Evolutionary conservation across 2,797 vertebrate genomes (phyloP).

Genomic region (Numenius phaeopus): DNA sequence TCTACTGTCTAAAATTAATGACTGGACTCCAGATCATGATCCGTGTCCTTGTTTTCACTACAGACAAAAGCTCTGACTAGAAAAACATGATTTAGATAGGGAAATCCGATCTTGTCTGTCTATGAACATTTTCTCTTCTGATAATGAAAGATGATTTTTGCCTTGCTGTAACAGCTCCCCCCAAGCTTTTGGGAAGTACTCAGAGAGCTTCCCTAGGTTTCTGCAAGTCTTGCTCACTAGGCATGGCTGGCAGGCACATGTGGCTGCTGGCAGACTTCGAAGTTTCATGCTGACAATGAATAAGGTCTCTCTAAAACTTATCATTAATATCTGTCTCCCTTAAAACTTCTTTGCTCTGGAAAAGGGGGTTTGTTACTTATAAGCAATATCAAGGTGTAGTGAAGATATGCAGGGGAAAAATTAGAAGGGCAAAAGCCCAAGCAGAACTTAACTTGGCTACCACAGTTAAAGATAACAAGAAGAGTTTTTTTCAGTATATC

Average conservation of each 20-base stretch:
- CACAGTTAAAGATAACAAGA: too few species aligned
- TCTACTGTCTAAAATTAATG: neutral
- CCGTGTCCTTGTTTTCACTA: neutral
- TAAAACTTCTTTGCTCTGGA: neutral
- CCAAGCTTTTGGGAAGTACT: neutral
- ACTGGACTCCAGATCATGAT: neutral
- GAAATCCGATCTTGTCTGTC: neutral
- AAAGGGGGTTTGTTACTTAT: too few species aligned
- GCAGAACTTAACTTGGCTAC: too few species aligned
- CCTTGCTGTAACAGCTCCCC: neutral
- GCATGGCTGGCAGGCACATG: neutral
- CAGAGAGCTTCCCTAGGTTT: neutral
- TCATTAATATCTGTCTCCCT: neutral
- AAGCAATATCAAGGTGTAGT: too few species aligned
- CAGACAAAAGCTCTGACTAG: neutral
- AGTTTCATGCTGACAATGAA: neutral
- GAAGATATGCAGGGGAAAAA: too few species aligned
- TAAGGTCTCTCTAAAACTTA: neutral
- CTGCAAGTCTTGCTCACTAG: neutral
- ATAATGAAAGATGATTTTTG: neutral
- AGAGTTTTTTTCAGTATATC: too few species aligned
- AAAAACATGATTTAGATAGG: neutral
- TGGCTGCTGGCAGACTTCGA: neutral
- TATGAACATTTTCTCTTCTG: neutral
- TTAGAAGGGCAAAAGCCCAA: too few species aligned